Conservation (phyloP, 2,113 vertebrate genomes). For the human (Homo sapiens) region DNA sequence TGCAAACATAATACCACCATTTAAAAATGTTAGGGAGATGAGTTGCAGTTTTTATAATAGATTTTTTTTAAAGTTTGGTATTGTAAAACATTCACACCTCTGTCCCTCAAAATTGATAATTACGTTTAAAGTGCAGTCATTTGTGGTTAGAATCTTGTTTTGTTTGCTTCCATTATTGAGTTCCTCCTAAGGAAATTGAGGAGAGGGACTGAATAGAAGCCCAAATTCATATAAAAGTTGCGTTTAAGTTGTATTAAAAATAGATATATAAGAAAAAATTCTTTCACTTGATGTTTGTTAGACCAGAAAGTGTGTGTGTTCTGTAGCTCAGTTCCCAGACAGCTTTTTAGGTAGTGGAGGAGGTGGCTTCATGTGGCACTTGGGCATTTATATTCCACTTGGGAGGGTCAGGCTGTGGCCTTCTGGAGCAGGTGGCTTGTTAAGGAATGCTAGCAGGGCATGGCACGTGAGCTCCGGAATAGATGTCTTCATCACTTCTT, state of each 20-base stretch:
- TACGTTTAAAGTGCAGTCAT: slow-evolving; percentile 74
- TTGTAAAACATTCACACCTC: slow-evolving; percentile 80
- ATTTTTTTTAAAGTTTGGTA: slow-evolving; percentile 82
- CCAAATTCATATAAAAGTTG: slow-evolving; percentile 73
- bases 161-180: slow-evolving; percentile 59
- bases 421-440: slow-evolving; percentile 53
- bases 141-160: slow-evolving; percentile 63
- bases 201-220: slow-evolving; percentile 27
- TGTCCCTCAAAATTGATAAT: slow-evolving; percentile 80
- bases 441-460: background rate
- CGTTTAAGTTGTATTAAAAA: slow-evolving; percentile 73
- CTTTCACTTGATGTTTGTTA: slow-evolving; percentile 57
- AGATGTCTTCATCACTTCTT: slow-evolving; percentile 46
- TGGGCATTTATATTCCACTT: slow-evolving; percentile 30
- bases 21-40: slow-evolving; percentile 81
- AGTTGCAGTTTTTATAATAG: slow-evolving; percentile 83
- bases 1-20: slow-evolving; percentile 82
- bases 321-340: slow-evolving; percentile 68
- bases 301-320: slow-evolving; percentile 69
- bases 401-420: slow-evolving; percentile 45
- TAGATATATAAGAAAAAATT: slow-evolving; percentile 31
- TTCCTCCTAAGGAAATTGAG: slow-evolving; percentile 52
- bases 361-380: slow-evolving; percentile 70
- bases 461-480: background rate
- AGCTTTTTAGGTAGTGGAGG: slow-evolving; percentile 33